Base-by-base conservation (phyloP, 2,113 vertebrate genomes). In the Pterocles gutturalis region DNA sequence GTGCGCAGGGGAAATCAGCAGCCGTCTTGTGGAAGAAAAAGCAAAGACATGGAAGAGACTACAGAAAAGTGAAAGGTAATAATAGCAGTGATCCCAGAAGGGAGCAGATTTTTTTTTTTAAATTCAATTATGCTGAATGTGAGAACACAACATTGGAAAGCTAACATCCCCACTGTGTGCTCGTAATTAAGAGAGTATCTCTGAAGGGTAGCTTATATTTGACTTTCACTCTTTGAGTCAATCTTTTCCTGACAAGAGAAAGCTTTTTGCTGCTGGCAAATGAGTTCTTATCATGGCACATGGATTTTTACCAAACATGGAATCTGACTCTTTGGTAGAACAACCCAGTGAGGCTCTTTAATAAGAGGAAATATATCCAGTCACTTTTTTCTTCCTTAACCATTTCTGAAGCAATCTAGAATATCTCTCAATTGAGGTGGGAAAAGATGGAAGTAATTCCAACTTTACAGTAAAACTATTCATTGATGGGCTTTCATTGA, bases 391-490 rank as follows among this genome's bases (percentile, higher is more conserved):
- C 51, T 90, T n/a, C 66, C 57, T 79, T 64, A 90, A 19, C 26
- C n/a, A 18, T 51, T 22, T 45, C 38, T 55, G 76, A 90, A 87
- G 11, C 69, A 71, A 69, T 55, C 57, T 34, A 41, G 57, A 87
- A 70, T 87, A 65, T 46, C 19, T 29, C n/a, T 41, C 53, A 82
- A 76, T 2, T 31, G 46, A 81, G 46, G n/a, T 69, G 69, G 51
- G 58, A 81, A 66, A 67, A 87, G 33, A 51, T 26, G 51, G 48
- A 94, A 79, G 60, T 66, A 45, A 91, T 86, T 95, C 80, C 66
- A 87, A 15, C 55, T 80, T 93, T 69, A 48, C 33, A 70, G 11
- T 49, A 28, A 75, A 83, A 51, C 53, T 26, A 5, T 57, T 92
- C 43, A 34, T 54, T 89, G 65, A 34, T 41, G 25, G 38, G 21